phyloP scores from a whole-genome alignment of 2,797 vertebrate genomes.

The Myioborus melanocephalus region DNA sequence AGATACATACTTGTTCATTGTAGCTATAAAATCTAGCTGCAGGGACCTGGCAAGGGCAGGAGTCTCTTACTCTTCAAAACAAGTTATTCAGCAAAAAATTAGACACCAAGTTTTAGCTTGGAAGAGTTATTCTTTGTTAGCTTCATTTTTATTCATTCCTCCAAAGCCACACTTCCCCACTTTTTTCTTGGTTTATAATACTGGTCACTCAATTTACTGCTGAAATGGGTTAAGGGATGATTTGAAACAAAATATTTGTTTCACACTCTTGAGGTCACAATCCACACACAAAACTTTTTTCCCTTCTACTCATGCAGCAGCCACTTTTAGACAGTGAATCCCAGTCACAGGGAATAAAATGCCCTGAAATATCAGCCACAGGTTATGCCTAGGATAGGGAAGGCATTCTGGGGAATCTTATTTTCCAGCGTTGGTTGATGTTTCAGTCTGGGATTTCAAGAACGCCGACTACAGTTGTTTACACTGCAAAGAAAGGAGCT shows the following conservation, averaged over 20 bases:
- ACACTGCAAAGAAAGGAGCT: conserved; percentile 55
- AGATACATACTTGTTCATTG: conserved; percentile 54
- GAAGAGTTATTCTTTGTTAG: conserved; percentile 3
- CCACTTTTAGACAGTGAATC: background rate
- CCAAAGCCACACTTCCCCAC: background rate
- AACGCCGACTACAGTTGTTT: conserved; percentile 56
- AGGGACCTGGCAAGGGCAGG: background rate
- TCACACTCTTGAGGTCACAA: conserved; percentile 21
- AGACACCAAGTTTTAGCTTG: background rate
- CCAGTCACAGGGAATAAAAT: background rate
- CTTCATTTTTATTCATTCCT: background rate
- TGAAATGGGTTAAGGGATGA: conserved; percentile 2
- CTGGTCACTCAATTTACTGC: background rate
- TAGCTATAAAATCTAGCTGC: conserved; percentile 57
- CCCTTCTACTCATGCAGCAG: background rate
- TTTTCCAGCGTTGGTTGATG: conserved; percentile 11
- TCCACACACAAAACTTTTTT: background rate
- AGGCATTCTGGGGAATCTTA: conserved; percentile 1
- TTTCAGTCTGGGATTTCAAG: conserved; percentile 51
- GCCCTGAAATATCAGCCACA: conserved; percentile 6
- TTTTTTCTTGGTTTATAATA: background rate
- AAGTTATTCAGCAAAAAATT: conserved; percentile 22
- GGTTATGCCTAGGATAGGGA: background rate
- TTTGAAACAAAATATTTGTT: conserved; percentile 46
- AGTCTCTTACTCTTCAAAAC: background rate